These are phyloP conservation scores for Ceuthmochares aereus DNA, from an alignment of 2,113 vertebrate genomes.

Conservation along the genomic window DNA sequence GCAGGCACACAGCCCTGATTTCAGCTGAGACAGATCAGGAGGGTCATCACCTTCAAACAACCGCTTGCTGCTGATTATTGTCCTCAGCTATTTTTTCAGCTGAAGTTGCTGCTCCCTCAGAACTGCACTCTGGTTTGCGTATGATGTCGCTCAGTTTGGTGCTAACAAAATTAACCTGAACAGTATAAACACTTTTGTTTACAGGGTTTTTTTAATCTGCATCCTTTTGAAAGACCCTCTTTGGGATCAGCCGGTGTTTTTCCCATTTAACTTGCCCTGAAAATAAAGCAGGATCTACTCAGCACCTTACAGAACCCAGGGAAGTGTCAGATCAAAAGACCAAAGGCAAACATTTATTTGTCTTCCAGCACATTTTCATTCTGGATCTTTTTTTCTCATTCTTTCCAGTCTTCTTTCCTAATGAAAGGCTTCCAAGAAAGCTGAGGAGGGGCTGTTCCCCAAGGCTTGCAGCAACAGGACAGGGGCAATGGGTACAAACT, in stretches of 20 bases:
- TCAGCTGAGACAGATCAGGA: not conserved
- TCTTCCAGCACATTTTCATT: not conserved
- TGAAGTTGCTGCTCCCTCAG: not conserved
- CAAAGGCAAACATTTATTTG: not conserved
- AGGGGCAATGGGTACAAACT: too few relatives aligned
- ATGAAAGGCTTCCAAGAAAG: not conserved
- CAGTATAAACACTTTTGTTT: not conserved
- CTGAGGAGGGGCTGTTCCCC: too few relatives aligned
- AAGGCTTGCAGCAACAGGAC: too few relatives aligned
- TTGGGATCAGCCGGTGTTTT: not conserved
- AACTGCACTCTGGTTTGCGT: not conserved
- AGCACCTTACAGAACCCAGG: not conserved
- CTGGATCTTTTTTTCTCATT: not conserved
- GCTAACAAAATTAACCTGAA: not conserved
- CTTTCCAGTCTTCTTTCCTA: not conserved
- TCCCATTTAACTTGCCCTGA: not conserved
- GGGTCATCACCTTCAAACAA: not conserved
- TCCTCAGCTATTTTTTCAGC: not conserved
- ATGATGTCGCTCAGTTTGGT: not conserved
- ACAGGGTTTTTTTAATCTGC: not conserved
- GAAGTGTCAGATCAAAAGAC: not conserved
- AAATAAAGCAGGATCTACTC: not conserved
- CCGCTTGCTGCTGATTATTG: not conserved
- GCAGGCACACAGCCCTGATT: not conserved
- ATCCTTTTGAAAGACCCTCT: not conserved